Conservation (phyloP, 1,140 invertebrate genomes). For the Formica selysi region DNA sequence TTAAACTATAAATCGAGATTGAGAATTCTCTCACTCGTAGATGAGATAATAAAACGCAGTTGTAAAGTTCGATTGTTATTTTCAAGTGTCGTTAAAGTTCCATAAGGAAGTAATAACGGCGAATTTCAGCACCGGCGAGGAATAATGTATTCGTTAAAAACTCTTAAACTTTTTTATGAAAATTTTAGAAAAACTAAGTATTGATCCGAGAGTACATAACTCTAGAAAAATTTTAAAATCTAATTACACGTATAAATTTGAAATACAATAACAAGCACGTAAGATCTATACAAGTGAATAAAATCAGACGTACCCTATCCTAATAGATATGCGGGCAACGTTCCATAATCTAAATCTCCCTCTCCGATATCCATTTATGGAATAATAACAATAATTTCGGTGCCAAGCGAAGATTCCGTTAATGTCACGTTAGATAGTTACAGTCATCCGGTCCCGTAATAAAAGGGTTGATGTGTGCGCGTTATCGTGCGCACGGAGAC, state of each 20-base stretch:
- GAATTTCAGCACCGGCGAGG: background rate
- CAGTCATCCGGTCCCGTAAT: slow-evolving; percentile 82
- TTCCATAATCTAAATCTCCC: slow-evolving; percentile 60
- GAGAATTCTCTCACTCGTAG: slow-evolving; percentile 1
- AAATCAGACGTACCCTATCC: background rate
- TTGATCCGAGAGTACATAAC: background rate
- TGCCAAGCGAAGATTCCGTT: slow-evolving; percentile 74
- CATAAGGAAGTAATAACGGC: slow-evolving; percentile 42
- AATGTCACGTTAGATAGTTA: slow-evolving; percentile 84
- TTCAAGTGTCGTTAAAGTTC: slow-evolving; percentile 29
- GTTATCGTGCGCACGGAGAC: slow-evolving; percentile 26
- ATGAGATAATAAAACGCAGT: slow-evolving; percentile 51
- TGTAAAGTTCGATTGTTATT: slow-evolving; percentile 42
- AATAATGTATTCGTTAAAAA: background rate
- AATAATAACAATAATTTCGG: slow-evolving; percentile 77
- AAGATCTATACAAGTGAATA: background rate
- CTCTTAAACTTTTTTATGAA: background rate
- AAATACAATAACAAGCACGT: background rate
- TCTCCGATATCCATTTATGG: slow-evolving; percentile 67
- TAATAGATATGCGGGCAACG: slow-evolving; percentile 64
- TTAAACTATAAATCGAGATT: slow-evolving; percentile 57
- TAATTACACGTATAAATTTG: background rate
- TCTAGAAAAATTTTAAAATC: background rate
- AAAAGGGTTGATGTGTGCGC: slow-evolving; percentile 79
- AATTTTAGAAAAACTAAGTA: background rate